A percentile compares a stretch with the other conserved stretches of the same genome.
Conservation (phyloP, 2,113 vertebrate species). For the Desmodus rotundus region DNA sequence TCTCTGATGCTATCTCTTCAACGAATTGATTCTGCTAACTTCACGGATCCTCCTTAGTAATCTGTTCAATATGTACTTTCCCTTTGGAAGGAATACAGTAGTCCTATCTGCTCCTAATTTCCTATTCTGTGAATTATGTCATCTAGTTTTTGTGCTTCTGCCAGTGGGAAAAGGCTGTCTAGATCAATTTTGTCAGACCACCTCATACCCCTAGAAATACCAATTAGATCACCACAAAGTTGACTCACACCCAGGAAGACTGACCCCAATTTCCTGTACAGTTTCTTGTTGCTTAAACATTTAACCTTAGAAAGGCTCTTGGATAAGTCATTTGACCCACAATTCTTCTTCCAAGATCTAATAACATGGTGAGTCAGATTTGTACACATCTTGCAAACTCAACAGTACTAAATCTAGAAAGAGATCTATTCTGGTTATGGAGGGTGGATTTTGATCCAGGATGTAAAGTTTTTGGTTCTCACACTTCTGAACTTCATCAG, state of each 20-base stretch:
- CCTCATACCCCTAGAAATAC: constrained; percentile 56
- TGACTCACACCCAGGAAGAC: constrained; percentile 61
- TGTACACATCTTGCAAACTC: constrained; percentile 48
- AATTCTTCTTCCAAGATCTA: constrained; percentile 42
- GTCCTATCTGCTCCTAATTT: constrained; percentile 77
- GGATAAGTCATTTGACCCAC: constrained; percentile 59
- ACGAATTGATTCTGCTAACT: constrained; percentile 67
- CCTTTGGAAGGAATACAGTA: constrained; percentile 69
- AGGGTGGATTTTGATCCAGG: constrained; percentile 41
- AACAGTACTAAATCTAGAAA: constrained; percentile 48
- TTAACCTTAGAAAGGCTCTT: constrained; percentile 41
- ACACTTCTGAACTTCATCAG: constrained; percentile 57
- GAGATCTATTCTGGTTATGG: constrained; percentile 40
- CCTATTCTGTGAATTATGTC: constrained; percentile 66
- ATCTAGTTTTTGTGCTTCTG: constrained; percentile 69
- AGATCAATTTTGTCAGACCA: constrained; percentile 61
- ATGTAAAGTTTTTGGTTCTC: constrained; percentile 22
- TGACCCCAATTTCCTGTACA: constrained; percentile 60
- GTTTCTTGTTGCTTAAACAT: constrained; percentile 62
- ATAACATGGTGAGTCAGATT: not conserved
- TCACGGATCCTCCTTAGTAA: constrained; percentile 62
- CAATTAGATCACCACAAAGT: constrained; percentile 58
- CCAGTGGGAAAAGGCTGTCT: constrained; percentile 69
- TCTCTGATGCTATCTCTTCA: constrained; percentile 64
- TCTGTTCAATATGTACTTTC: constrained; percentile 69